Conservation (phyloP, 2,797 vertebrate genomes). For the Ispidina picta region DNA sequence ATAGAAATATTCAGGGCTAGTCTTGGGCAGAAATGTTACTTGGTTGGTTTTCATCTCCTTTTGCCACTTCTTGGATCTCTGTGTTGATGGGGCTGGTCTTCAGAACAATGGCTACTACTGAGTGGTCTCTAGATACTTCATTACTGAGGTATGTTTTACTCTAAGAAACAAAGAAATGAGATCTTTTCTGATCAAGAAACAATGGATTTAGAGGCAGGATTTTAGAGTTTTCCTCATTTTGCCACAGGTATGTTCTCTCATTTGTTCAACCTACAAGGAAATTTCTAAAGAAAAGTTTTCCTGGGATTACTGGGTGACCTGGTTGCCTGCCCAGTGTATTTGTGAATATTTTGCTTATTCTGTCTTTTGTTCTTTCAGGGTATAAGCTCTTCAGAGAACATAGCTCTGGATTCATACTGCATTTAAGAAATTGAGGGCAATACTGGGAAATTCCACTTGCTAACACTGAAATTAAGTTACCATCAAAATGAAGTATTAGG, state of each 20-base stretch:
- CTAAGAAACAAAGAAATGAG: background rate
- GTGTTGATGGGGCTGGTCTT: background rate
- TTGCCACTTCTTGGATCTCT: background rate
- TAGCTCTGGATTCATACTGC: background rate
- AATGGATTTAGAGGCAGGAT: background rate
- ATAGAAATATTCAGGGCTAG: background rate
- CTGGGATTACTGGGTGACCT: background rate
- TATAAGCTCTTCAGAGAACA: background rate
- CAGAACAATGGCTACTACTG: background rate
- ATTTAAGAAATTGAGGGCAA: background rate
- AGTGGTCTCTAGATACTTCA: background rate
- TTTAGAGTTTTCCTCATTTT: background rate
- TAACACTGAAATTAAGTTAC: background rate
- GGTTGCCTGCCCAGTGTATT: background rate
- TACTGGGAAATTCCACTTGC: background rate
- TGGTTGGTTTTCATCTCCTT: background rate
- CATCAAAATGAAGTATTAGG: background rate
- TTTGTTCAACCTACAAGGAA: background rate
- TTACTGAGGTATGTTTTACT: background rate
- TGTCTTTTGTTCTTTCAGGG: background rate
- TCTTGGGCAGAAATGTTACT: accelerated
- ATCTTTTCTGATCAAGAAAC: background rate
- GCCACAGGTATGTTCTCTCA: background rate
- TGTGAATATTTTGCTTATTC: background rate
- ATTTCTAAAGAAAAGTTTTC: accelerated